Evolutionary conservation across 92 coral and sea anemone genomes (phyloP).

Genomic region (Parazoanthus darwini): DNA sequence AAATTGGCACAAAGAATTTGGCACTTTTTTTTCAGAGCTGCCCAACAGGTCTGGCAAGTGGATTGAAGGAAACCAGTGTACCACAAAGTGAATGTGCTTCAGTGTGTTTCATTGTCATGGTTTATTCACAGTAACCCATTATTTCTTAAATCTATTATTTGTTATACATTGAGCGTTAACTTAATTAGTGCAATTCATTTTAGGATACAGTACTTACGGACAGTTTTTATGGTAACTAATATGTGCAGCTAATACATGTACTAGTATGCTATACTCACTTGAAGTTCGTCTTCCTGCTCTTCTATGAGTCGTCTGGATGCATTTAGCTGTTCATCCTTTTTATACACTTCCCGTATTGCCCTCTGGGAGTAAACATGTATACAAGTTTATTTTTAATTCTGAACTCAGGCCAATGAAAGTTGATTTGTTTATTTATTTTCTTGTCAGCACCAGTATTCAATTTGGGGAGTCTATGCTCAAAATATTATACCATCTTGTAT

Average conservation of each 20-base stretch:
- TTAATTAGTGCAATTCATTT: too few relatives aligned
- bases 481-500: not conserved
- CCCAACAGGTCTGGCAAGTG: not conserved
- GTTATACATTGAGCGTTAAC: not conserved
- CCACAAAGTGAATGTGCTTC: slow-evolving; percentile 18
- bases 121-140: not conserved
- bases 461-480: not conserved
- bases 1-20: not conserved
- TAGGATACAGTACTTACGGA: too few relatives aligned
- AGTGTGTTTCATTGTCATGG: not conserved
- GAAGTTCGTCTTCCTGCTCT: slow-evolving; percentile 87
- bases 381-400: not conserved
- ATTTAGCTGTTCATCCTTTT: slow-evolving; percentile 86
- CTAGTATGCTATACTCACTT: slow-evolving; percentile 46
- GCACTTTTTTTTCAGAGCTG: not conserved
- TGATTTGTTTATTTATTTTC: not conserved
- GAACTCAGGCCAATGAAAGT: too few relatives aligned
- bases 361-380: slow-evolving; percentile 63
- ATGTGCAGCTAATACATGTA: not conserved
- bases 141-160: not conserved
- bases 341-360: slow-evolving; percentile 67
- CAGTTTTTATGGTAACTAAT: too few relatives aligned
- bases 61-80: not conserved
- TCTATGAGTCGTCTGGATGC: slow-evolving; percentile 88
- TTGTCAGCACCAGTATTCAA: not conserved